Evolutionary conservation across 2,797 vertebrate genomes (phyloP), one percentile per base, ranked within the genome.

Genomic region (Centropyge bicolor): DNA sequence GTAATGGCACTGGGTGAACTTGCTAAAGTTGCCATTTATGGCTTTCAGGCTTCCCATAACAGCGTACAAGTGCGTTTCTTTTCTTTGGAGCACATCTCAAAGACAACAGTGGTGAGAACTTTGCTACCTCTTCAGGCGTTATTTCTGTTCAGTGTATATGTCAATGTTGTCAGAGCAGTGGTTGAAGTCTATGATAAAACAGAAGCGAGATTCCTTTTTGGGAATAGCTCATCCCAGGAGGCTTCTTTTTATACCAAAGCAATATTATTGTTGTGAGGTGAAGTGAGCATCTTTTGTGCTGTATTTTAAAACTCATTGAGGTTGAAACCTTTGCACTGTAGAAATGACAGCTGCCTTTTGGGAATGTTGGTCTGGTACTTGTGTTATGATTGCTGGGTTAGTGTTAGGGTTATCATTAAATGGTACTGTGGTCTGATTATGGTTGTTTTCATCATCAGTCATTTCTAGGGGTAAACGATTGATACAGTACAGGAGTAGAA

Each of bases 171-270:
- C 63, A 59, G 54, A 71, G 16, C 46, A 31, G 7, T 62, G 13
- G 8, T 48, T 70, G 13, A 60, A 70, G 31, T 38, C 27, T 31
- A 31, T 31, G 27, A 31, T 31, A 31, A 31, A 31, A 31, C 27
- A 31, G 27, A 31, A 31, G 27, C 4, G 27, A 31, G 27, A 31
- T 40, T 20, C 31, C 16, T 36, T n/a, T 27, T 20, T n/a, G 43
- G 31, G 5, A 4, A 45, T 45, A 31, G 22, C 22, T 55, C 22
- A 4, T 66, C 48, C 55, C 1, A 3, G 27, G 62, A 60, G 31
- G 1, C 43, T 69, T 67, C 1, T 40, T 19, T 74, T 43, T 19
- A 35, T 52, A 17, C 70, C 70, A 73, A 35, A 40, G 49, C 46
- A 61, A 48, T 73, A 54, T 54, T 40, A 49, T 19, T 57, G 27